Conservation (phyloP, 2,888 invertebrate species). For the Schizaphis graminum region DNA sequence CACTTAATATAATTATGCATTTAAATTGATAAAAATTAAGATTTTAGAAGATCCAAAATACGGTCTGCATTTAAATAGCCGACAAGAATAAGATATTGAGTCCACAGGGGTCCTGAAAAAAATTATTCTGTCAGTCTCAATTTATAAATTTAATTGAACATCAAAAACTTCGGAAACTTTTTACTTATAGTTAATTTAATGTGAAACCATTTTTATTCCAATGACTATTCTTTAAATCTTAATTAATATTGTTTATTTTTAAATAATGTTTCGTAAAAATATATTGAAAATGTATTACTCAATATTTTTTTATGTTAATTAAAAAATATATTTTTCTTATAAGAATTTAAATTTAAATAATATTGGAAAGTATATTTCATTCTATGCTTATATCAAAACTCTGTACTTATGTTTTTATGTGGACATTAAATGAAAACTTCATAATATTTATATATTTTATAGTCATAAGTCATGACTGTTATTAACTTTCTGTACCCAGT, state of each 20-base stretch:
- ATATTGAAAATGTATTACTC: not conserved
- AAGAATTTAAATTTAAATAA: not conserved
- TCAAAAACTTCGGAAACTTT: not conserved
- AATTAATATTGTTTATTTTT: not conserved
- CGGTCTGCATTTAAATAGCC: not conserved
- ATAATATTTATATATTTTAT: not conserved
- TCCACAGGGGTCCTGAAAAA: not conserved
- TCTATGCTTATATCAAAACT: not conserved
- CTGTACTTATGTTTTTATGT: not conserved
- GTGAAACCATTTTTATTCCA: not conserved
- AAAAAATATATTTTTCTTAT: not conserved
- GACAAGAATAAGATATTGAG: not conserved
- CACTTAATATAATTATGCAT: not conserved
- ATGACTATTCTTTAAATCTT: not conserved
- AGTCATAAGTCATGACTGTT: not conserved
- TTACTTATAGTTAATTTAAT: not conserved
- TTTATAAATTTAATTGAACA: not conserved
- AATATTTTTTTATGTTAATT: not conserved
- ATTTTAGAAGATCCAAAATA: not conserved
- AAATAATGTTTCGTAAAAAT: not conserved
- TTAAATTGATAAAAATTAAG: not conserved
- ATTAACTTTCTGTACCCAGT: not conserved
- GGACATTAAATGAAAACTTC: not conserved
- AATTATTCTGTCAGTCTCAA: not conserved
- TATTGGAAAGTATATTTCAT: not conserved